Percentiles rank a stretch among this genome's conserved stretches.
These are phyloP conservation scores for Busseola fusca DNA, from an alignment of 2,888 invertebrate species.

Conservation along the genomic window DNA sequence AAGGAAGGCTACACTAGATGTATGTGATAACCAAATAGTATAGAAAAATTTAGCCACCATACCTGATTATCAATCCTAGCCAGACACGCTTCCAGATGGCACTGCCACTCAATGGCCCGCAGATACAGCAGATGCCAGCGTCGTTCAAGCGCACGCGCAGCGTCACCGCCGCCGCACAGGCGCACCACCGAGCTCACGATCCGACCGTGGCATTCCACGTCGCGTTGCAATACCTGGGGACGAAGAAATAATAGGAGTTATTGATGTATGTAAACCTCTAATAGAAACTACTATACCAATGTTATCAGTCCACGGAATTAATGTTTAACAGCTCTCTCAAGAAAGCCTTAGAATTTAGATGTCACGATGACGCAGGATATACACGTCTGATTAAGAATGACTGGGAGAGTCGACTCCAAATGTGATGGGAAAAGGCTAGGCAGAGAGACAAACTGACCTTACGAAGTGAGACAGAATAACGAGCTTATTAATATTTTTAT, in stretches of 20 bases:
- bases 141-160: slow-evolving; percentile 93
- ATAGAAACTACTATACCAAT: neutral
- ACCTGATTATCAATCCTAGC: slow-evolving; percentile 90
- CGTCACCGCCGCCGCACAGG: slow-evolving; percentile 91
- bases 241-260: slow-evolving; percentile 51
- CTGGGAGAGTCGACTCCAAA: neutral
- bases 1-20: neutral
- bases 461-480: neutral
- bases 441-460: too few relatives aligned
- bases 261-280: neutral
- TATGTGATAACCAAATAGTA: neutral
- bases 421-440: neutral
- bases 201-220: slow-evolving; percentile 97
- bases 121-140: slow-evolving; percentile 97
- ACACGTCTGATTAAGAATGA: neutral
- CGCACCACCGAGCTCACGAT: slow-evolving; percentile 94
- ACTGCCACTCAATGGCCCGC: slow-evolving; percentile 97
- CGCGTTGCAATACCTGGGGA: slow-evolving; percentile 95
- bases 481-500: neutral
- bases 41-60: neutral
- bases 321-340: neutral
- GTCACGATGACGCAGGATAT: neutral
- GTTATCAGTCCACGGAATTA: neutral
- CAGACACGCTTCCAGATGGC: slow-evolving; percentile 95
- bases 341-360: too few relatives aligned